These are phyloP conservation scores for Manis crassicaudata DNA, from an alignment of 2,797 vertebrate genomes.

Conservation along the genomic window DNA sequence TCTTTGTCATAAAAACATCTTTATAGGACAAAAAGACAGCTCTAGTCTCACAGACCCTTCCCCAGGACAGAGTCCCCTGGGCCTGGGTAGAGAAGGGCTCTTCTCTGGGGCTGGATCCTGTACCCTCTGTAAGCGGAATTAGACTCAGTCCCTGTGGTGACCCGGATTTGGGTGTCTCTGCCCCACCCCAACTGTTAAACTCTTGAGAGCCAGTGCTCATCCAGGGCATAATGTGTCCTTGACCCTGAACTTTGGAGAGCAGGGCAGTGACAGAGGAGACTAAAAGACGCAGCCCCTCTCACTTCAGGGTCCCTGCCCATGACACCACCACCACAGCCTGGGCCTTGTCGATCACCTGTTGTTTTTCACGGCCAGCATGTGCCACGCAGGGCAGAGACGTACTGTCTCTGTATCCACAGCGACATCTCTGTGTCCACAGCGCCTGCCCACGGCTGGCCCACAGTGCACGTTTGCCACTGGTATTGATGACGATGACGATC, in stretches of 20 bases:
- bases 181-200: background rate
- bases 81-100: background rate
- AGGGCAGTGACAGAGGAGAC: background rate
- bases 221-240: background rate
- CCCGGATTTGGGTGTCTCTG: background rate
- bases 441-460: background rate
- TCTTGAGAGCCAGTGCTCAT: background rate
- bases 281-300: background rate
- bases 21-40: background rate
- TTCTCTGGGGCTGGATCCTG: background rate
- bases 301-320: background rate
- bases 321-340: background rate
- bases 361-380: background rate
- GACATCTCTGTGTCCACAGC: background rate
- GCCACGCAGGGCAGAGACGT: background rate
- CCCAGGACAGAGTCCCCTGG: background rate
- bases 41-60: background rate
- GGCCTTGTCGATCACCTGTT: background rate
- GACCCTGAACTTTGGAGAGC: background rate
- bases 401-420: background rate
- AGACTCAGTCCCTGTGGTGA: background rate
- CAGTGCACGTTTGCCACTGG: background rate
- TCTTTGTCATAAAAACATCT: background rate
- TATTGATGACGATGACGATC: background rate
- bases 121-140: background rate